Evolutionary conservation across 2,113 vertebrate species (phyloP), one percentile per base, ranked within the genome.

Genomic region (Serinus canaria): DNA sequence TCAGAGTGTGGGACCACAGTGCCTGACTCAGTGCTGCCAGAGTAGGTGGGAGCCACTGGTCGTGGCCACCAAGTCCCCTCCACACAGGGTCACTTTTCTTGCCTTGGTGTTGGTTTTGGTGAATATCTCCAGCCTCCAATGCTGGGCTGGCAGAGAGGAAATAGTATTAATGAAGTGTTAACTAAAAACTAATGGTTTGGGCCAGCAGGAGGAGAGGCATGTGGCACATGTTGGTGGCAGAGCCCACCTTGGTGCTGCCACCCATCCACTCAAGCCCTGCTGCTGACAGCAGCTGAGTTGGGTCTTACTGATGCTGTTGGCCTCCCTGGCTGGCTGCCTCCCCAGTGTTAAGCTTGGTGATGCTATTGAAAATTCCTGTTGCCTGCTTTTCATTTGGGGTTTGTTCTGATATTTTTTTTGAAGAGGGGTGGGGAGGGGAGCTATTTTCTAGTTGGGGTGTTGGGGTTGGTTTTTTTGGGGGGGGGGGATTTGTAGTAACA

Each of bases 141-240:
- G n/a, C 35, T 50, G 49, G 64, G 41, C 28, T 0, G 3, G 75
- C n/a, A 83, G 67, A 56, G 68, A 67, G 44, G 69, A 62, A 80
- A 21, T 47, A 96, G 92, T 95, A 79, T 96, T 95, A 90, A 41
- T 5, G 4, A 80, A 93, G 72, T 86, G 41, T 82, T 96, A 88
- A 89, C 37, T 27, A 75, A 58, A 75, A 92, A 30, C 41, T 63
- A 91, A 86, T 0, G 22, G 83, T 78, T 46, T 25, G 41, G 56
- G 80, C 83, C 33, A 67, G 79, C n/a, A 47, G 91, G 55, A 59
- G 72, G 55, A 60, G 49, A 55, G 52, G 44, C 77, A 10, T 0
- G 6, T 1, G 19, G 90, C 60, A 52, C 0, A 0, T 1, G 4
- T 1, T 15, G 43, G 63, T 59, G 60, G 52, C 6, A 9, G 64